These are phyloP conservation scores for Cervus canadensis DNA, from an alignment of 2,113 vertebrate genomes.

Conservation along the genomic window DNA sequence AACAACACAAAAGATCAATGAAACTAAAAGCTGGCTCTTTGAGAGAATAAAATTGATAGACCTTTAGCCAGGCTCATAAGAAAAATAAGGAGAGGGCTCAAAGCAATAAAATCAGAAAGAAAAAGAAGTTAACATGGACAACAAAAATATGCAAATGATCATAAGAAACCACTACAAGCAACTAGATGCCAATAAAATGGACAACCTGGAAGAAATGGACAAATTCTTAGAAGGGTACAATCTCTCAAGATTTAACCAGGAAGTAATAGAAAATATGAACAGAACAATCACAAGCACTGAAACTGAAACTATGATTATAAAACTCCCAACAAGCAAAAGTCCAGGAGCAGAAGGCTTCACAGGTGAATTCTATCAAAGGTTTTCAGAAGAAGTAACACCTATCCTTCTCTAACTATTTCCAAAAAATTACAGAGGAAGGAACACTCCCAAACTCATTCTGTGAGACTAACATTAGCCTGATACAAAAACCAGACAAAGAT, in stretches of 20 bases:
- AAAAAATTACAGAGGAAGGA: background rate
- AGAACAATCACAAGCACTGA: background rate
- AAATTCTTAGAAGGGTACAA: background rate
- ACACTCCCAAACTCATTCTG: background rate
- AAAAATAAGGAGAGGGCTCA: background rate
- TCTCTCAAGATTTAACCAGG: background rate
- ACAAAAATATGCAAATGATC: background rate
- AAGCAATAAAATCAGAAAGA: background rate
- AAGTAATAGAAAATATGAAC: background rate
- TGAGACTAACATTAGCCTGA: background rate
- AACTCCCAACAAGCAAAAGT: background rate
- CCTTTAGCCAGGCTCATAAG: background rate
- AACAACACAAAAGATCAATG: background rate
- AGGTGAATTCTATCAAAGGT: background rate
- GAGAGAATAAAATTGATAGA: background rate
- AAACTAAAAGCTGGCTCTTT: background rate
- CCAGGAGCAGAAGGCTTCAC: background rate
- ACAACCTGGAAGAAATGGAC: background rate
- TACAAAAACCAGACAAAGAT: background rate
- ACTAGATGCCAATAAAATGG: background rate
- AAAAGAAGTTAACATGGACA: background rate
- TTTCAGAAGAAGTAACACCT: background rate
- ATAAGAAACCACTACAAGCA: background rate
- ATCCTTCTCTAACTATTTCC: background rate
- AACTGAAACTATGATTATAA: background rate